These are phyloP conservation scores for Rhinella marina DNA, from an alignment of 2,797 vertebrate species.

Conservation along the genomic window DNA sequence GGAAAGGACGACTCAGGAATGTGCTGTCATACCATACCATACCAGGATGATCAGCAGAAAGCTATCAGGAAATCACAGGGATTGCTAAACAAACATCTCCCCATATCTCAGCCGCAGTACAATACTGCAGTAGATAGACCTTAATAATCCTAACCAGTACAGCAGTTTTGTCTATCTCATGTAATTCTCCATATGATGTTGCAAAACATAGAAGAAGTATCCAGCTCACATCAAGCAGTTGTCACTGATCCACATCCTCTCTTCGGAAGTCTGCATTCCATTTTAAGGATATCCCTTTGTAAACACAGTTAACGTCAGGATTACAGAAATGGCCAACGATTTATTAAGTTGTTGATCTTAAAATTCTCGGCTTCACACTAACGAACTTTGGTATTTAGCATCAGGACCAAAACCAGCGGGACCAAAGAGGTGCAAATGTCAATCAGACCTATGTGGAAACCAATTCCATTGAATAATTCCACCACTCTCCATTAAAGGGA, in stretches of 20 bases:
- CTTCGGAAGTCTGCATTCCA: not conserved
- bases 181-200: not conserved
- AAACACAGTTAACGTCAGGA: not conserved
- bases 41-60: not conserved
- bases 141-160: too few relatives aligned
- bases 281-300: constrained; percentile 1
- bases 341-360: not conserved
- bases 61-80: not conserved
- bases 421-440: too few relatives aligned
- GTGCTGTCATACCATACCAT: not conserved
- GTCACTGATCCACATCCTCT: not conserved
- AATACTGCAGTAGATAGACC: too few relatives aligned
- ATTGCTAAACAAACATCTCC: not conserved
- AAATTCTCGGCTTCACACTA: not conserved
- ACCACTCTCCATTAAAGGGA: too few relatives aligned
- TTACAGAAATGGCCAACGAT: not conserved
- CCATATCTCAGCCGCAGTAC: not conserved
- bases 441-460: too few relatives aligned
- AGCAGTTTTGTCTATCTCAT: not conserved
- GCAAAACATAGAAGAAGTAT: not conserved
- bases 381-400: not conserved
- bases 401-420: too few relatives aligned
- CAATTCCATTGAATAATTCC: too few relatives aligned
- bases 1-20: not conserved
- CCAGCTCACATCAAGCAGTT: not conserved